Evolutionary conservation across 2,888 invertebrate genomes (phyloP), one percentile per base, ranked within the genome.

Genomic region (Patella pellucida): DNA sequence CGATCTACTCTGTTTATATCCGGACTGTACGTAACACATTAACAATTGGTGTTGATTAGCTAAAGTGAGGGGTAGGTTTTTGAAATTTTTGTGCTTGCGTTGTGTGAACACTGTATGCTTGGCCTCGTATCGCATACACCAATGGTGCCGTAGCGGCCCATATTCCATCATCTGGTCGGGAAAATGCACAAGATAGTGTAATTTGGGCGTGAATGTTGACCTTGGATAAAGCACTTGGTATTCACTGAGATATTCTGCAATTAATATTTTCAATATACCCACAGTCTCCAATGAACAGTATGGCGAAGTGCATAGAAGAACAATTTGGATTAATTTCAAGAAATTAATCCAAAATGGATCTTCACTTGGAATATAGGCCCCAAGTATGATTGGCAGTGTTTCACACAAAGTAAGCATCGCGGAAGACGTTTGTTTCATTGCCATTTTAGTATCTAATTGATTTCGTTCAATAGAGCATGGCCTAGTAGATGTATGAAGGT

Each of bases 91-190:
- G 74, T 71, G 75, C 56, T 78, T 78, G 16, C 68, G 68, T 7
- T 51, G 51, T 69, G 80, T 83, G 68, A 82, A 80, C 23, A 79
- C 76, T 15, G 69, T 74, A 77, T 83, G 74, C 67, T 83, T 83
- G 14, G 78, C 81, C 74, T 83, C 83, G 74, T 81, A 81, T 12
- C 81, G 74, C 74, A 79, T 78, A 54, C 79, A 79, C 78, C 79
- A 82, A n/a, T 82, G 82, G 68, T 76, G 75, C 52, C 82, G 52
- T 56, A 76, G 52, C 27, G 81, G 82, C 14, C 82, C 81, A 78
- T 78, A 82, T 27, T 54, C 15, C 14, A 27, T 19, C 67, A 83
- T 75, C 72, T 83, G 83, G n/a, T 69, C 52, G n/a, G 80, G 79
- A 15, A 82, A 75, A 75, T 83, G 83, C 15, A 69, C 51, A 27